These are phyloP conservation scores for Sternotherus odoratus DNA, from an alignment of 2,797 vertebrate species.

Conservation along the genomic window DNA sequence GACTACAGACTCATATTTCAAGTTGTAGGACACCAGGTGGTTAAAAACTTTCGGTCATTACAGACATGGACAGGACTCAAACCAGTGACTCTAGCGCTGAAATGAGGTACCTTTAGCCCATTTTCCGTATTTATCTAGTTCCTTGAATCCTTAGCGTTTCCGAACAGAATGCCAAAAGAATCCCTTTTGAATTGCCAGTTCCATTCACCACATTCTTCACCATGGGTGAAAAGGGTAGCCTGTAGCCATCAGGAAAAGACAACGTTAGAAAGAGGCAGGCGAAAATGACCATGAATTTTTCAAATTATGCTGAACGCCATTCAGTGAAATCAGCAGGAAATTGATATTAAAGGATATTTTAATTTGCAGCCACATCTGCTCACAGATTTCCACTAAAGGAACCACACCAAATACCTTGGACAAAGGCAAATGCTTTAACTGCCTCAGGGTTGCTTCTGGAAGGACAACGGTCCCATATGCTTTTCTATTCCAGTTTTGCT, in stretches of 20 bases:
- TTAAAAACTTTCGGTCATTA: fast-evolving
- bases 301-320: neutral
- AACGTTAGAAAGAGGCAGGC: neutral
- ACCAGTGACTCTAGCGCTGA: neutral
- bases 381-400: constrained; percentile 41
- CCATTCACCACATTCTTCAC: neutral
- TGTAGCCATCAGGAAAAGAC: neutral
- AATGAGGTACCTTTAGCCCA: constrained; percentile 8
- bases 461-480: constrained; percentile 39
- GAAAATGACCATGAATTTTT: neutral
- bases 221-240: constrained; percentile 44
- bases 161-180: constrained; percentile 13
- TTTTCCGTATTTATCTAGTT: constrained; percentile 30
- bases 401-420: constrained; percentile 44
- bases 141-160: neutral
- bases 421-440: neutral
- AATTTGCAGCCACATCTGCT: constrained; percentile 12
- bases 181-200: neutral
- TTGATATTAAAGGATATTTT: neutral
- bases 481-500: constrained; percentile 28
- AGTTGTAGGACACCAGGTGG: fast-evolving
- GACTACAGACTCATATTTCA: neutral
- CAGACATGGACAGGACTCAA: neutral
- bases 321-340: neutral
- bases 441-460: constrained; percentile 36